A percentile compares a stretch with the other conserved stretches of the same genome.
phyloP scores from a whole-genome alignment of 1,140 invertebrate species.

The Trachelipus rathkii region DNA sequence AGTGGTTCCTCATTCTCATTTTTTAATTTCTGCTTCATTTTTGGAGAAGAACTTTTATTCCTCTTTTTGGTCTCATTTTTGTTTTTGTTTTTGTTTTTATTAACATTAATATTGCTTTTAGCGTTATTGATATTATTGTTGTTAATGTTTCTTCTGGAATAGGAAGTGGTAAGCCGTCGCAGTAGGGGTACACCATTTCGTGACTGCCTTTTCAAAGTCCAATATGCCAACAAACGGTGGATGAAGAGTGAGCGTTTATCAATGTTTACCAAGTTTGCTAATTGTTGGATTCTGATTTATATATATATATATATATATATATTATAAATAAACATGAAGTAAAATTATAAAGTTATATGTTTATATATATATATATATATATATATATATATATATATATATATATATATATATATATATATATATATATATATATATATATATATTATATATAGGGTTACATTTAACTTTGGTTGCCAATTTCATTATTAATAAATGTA shows the following conservation, averaged over 20 bases:
- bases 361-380: background rate
- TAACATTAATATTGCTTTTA: background rate
- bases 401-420: conserved; percentile 14
- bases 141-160: conserved; percentile 48
- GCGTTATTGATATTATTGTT: conserved; percentile 2
- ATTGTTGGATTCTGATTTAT: conserved; percentile 40
- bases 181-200: conserved; percentile 93
- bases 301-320: background rate
- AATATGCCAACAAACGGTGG: conserved; percentile 62
- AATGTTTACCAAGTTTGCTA: conserved; percentile 50
- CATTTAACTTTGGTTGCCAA: no score
- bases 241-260: conserved; percentile 80
- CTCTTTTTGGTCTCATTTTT: background rate
- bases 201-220: conserved; percentile 71
- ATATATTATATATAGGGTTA: no score
- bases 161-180: conserved; percentile 70
- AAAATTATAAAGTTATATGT: background rate
- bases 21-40: no score
- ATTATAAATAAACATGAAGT: background rate
- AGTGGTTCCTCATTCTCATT: no score
- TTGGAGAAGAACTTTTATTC: no score
- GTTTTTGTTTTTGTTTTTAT: background rate
- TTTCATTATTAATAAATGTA: no score
- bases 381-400: background rate
- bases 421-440: conserved; percentile 9